Evolutionary conservation across 2,888 invertebrate genomes (phyloP).

Genomic region (Lepidocyrtinus sp.): DNA sequence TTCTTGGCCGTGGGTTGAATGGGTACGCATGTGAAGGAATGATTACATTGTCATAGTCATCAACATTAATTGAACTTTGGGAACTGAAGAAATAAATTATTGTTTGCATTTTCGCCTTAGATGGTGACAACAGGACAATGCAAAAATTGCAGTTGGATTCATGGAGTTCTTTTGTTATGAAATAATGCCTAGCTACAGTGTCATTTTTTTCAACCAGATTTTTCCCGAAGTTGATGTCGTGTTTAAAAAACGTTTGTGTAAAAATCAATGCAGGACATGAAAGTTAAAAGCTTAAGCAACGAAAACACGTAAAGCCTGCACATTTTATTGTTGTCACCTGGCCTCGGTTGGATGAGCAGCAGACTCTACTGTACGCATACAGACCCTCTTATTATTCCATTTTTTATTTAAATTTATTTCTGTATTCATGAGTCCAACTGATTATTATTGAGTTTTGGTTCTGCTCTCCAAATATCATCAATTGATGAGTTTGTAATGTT

Average conservation of each 20-base stretch:
- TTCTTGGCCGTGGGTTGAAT: not conserved
- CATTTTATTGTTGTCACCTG: not conserved
- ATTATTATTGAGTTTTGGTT: not conserved
- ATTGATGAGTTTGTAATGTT: too few species aligned
- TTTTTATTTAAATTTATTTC: slow-evolving; percentile 7
- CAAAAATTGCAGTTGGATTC: not conserved
- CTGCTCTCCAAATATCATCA: not conserved
- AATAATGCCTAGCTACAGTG: too few species aligned
- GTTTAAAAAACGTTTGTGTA: not conserved
- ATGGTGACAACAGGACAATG: too few species aligned
- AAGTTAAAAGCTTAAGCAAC: not conserved
- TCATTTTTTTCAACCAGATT: not conserved
- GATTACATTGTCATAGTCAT: not conserved
- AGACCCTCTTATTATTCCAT: not conserved
- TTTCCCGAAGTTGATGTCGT: not conserved
- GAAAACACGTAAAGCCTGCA: slow-evolving; percentile 1
- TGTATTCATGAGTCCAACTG: not conserved
- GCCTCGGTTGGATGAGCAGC: not conserved
- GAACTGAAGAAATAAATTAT: not conserved
- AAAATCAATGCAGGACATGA: slow-evolving; percentile 1
- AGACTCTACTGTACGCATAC: not conserved
- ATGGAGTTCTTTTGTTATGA: not conserved
- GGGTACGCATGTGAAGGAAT: not conserved
- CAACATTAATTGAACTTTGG: slow-evolving; percentile 7
- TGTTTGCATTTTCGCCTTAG: too few species aligned